phyloP scores from a whole-genome alignment of 2,113 vertebrate genomes.

The Grantiella picta region DNA sequence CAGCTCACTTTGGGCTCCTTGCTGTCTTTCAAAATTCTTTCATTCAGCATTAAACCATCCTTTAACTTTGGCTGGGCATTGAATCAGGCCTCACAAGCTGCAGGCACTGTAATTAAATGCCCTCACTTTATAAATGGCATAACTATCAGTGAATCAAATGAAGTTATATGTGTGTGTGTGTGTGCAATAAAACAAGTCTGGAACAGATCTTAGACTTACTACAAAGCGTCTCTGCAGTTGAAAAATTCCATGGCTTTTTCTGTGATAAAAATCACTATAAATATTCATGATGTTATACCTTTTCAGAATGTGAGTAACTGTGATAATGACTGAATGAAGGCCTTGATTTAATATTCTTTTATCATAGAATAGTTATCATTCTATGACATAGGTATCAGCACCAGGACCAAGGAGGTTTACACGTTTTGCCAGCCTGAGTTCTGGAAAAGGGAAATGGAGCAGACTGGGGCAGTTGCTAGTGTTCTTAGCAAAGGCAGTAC shows the following conservation, averaged over 20 bases:
- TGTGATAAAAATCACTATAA: background rate
- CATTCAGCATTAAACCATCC: background rate
- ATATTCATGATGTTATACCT: background rate
- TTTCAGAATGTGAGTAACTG: background rate
- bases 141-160: background rate
- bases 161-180: background rate
- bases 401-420: background rate
- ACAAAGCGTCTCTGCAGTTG: background rate
- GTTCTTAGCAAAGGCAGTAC: background rate
- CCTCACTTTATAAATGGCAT: background rate
- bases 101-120: background rate
- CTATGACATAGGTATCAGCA: background rate
- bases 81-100: background rate
- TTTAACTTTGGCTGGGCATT: background rate
- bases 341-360: background rate
- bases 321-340: background rate
- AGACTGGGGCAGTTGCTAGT: background rate
- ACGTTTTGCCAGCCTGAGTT: rapidly evolving
- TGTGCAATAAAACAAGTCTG: background rate
- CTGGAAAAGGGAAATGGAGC: background rate
- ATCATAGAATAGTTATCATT: no score
- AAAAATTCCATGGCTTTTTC: background rate
- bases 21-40: background rate
- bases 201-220: background rate
- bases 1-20: background rate